A percentile compares a stretch with the other conserved stretches of the same genome.
Conservation (phyloP, 1,140 invertebrate genomes). For the Metaphire vulgaris region DNA sequence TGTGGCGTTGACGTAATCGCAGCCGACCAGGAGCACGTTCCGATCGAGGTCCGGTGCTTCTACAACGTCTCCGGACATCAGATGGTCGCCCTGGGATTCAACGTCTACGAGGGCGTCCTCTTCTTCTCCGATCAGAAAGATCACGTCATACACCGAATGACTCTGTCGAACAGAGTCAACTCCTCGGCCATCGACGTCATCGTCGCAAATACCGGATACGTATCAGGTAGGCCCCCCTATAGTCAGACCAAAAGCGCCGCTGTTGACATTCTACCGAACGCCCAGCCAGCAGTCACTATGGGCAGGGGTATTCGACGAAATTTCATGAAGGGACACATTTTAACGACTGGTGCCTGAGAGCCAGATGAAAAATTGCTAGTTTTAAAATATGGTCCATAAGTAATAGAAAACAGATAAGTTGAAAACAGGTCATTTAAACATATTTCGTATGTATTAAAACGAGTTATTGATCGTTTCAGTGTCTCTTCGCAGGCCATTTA, state of each 20-base stretch:
- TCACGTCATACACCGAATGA: constrained; percentile 2
- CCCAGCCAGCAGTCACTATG: too few relatives aligned
- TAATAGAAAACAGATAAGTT: too few relatives aligned
- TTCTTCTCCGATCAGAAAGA: constrained; percentile 17
- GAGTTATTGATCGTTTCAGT: too few relatives aligned
- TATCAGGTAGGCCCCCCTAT: constrained; percentile 7
- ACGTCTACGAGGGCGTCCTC: constrained; percentile 10
- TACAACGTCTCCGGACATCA: not conserved
- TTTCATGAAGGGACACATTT: too few relatives aligned
- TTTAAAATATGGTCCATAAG: too few relatives aligned
- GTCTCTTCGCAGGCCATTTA: too few relatives aligned
- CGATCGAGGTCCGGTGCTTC: constrained; percentile 1
- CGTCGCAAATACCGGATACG: constrained; percentile 5
- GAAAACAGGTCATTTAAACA: too few relatives aligned
- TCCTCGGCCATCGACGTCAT: constrained; percentile 1
- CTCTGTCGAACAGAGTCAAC: not conserved
- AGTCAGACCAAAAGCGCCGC: not conserved
- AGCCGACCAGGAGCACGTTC: not conserved
- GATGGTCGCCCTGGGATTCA: constrained; percentile 10
- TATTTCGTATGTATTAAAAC: too few relatives aligned
- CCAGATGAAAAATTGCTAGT: too few relatives aligned
- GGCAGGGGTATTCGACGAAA: too few relatives aligned
- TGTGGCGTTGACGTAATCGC: constrained; percentile 2
- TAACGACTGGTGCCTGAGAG: too few relatives aligned
- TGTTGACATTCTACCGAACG: too few relatives aligned